phyloP scores from a whole-genome alignment of 2,113 vertebrate genomes.

The Cebidichthys violaceus region DNA sequence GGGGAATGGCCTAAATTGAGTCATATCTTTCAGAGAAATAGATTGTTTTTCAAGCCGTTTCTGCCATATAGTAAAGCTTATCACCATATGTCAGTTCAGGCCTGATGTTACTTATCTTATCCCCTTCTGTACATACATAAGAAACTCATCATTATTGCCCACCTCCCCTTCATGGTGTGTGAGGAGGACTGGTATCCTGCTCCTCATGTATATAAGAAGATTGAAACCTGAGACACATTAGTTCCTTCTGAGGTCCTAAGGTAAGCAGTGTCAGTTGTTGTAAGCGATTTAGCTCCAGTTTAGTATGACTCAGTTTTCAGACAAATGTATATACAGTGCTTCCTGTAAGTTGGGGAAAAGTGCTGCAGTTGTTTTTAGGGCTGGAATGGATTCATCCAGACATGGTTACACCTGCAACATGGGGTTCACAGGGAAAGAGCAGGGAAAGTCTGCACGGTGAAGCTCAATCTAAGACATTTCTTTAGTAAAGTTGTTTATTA shows the following conservation, averaged over 20 bases:
- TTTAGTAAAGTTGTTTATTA: background rate
- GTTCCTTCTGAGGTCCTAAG: slow-evolving; percentile 10
- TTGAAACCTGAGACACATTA: background rate
- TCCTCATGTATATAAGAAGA: slow-evolving; percentile 39
- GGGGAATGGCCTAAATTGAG: background rate
- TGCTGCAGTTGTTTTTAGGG: background rate
- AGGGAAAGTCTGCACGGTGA: no score
- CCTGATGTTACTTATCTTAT: slow-evolving; percentile 62
- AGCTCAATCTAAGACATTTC: background rate
- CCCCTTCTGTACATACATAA: slow-evolving; percentile 5
- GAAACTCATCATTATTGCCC: background rate
- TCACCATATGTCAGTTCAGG: slow-evolving; percentile 14
- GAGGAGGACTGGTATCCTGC: background rate
- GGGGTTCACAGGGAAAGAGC: background rate
- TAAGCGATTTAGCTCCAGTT: background rate
- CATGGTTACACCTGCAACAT: background rate
- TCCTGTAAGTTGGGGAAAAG: background rate
- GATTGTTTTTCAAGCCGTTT: background rate
- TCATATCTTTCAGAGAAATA: background rate
- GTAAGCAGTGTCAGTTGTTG: background rate
- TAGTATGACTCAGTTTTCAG: background rate
- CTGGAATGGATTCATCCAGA: background rate
- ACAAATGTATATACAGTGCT: background rate
- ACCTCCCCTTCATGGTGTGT: background rate
- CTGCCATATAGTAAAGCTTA: slow-evolving; percentile 20